phyloP scores from a whole-genome alignment of 2,888 invertebrate species.

The Sussaba pulchella region DNA sequence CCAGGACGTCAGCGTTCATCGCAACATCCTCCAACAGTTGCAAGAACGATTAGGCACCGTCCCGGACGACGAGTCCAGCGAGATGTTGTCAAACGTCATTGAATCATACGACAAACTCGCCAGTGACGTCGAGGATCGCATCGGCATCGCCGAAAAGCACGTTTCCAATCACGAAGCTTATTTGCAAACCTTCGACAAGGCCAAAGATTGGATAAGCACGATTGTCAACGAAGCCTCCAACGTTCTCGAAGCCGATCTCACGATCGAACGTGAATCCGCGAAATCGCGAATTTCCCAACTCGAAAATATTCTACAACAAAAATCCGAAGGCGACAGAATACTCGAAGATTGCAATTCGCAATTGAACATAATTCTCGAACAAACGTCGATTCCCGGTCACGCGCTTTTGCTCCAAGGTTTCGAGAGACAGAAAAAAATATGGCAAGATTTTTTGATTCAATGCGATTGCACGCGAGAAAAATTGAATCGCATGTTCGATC shows the following conservation, averaged over 20 bases:
- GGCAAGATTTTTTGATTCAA: conserved; percentile 90
- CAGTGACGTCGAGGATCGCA: conserved; percentile 88
- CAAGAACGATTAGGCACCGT: conserved; percentile 92
- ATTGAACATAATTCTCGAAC: conserved; percentile 89
- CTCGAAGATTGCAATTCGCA: conserved; percentile 90
- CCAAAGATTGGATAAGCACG: conserved; percentile 92
- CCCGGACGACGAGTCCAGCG: conserved; percentile 92
- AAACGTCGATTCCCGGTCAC: conserved; percentile 92
- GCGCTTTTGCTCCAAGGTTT: conserved; percentile 90
- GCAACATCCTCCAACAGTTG: conserved; percentile 93
- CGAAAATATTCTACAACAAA: conserved; percentile 91
- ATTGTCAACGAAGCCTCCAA: conserved; percentile 91
- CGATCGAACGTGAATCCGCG: conserved; percentile 92
- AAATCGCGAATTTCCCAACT: conserved; percentile 91
- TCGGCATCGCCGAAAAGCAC: conserved; percentile 89
- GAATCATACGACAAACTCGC: conserved; percentile 90
- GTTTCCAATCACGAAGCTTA: conserved; percentile 94
- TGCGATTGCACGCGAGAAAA: conserved; percentile 90
- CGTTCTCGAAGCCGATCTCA: conserved; percentile 91
- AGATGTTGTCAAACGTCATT: conserved; percentile 90
- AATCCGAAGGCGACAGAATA: conserved; percentile 90
- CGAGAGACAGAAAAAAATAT: conserved; percentile 90
- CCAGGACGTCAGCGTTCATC: conserved; percentile 95
- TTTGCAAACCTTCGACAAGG: conserved; percentile 92
- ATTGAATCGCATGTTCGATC: conserved; percentile 90